Base-by-base conservation (phyloP, 2,797 vertebrate genomes). In the Sebastes cheni region DNA sequence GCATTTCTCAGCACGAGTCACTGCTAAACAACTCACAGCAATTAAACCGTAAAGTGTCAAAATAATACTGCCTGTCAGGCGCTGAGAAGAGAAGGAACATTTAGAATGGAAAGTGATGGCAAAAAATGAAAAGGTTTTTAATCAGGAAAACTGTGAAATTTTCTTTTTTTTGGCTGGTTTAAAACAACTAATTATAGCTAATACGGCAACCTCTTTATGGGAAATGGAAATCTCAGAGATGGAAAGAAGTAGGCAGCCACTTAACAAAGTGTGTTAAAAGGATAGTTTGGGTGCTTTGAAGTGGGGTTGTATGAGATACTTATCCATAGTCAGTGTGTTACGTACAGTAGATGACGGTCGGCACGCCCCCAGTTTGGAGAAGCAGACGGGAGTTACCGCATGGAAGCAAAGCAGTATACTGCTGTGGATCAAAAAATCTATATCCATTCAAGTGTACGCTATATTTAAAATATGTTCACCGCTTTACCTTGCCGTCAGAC, bases 211-310 rank as follows among this genome's bases (percentile, higher is more conserved):
- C 27, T 59, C 61, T 60, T 58, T 6, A 3, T 59, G 7, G 4
- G 58, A 72, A 50, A 36, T 73, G 54, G 5, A 67, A 81, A 61
- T 73, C 39, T 69, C 68, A 52, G 25, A 32, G 23, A 68, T 30
- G 13, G 52, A 46, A 56, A 52, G 16, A 23, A 25, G 25, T n/a
- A 25, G 67, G 74, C 22, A 3, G 23, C 56, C 14, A 30, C 61
- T 67, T 54, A 32, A 12, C 32, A 50, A 74, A 60, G 34, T 72
- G 73, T 29, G 42, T 18, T 46, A 46, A 46, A 46, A 46, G 42
- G 42, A 46, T 46, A 46, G 42, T 46, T 46, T 46, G 42, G 42
- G 42, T 46, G 42, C 14, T 46, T 18, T 46, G 42, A 46, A 46
- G 42, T 18, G 42, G 16, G 42, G 42, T 46, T 46, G 42, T 46